These are phyloP conservation scores for Prolemur simus DNA, from an alignment of 2,113 vertebrate genomes.

Conservation along the genomic window DNA sequence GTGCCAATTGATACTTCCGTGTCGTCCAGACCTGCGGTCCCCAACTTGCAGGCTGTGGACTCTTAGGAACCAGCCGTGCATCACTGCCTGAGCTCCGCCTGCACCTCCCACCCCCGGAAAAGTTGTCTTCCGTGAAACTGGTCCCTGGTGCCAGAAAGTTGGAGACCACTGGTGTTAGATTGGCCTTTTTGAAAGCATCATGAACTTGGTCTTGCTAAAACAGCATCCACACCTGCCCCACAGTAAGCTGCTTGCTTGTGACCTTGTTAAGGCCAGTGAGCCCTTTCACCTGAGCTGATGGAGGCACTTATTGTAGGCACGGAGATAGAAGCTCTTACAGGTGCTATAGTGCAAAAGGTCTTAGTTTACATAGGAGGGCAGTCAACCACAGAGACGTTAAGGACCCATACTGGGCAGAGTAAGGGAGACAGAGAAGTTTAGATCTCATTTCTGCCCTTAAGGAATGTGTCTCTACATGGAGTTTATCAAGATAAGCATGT, in stretches of 20 bases:
- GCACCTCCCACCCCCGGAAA: no score
- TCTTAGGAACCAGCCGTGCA: no score
- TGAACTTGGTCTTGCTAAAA: not conserved
- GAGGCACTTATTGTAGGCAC: no score
- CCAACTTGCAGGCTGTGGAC: no score
- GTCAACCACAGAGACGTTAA: not conserved
- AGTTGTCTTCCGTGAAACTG: no score
- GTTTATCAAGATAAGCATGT: not conserved
- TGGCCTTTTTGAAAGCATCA: not conserved
- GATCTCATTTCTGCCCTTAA: not conserved
- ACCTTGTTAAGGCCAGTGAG: not conserved
- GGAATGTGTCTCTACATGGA: not conserved
- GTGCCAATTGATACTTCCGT: fast-evolving
- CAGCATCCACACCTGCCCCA: not conserved
- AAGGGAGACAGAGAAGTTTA: not conserved
- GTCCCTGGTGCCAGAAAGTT: no score
- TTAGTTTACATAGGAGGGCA: not conserved
- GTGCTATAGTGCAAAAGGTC: not conserved
- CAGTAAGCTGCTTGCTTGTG: not conserved
- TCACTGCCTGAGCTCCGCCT: no score
- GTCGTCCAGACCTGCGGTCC: no score
- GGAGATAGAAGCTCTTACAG: not conserved
- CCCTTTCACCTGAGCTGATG: not conserved
- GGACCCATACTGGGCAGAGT: not conserved
- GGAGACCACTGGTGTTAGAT: not conserved